phyloP scores from a whole-genome alignment of 2,888 invertebrate species.

The Euplagia quadripunctaria region DNA sequence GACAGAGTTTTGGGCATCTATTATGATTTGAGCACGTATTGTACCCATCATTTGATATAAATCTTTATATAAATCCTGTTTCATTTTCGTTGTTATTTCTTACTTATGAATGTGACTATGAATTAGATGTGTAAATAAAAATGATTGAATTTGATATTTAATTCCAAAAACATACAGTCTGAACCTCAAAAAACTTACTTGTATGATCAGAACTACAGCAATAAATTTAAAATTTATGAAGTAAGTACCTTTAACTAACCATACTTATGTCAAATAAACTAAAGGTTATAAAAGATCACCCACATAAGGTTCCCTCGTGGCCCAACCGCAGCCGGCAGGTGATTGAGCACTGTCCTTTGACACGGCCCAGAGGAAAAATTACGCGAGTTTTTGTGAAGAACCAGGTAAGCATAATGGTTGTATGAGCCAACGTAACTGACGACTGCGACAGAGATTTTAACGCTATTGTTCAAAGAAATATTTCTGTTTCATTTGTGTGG shows the following conservation, averaged over 20 bases:
- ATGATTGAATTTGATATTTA: too few relatives aligned
- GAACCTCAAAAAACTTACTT: too few relatives aligned
- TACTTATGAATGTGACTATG: too few relatives aligned
- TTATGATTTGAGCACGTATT: too few relatives aligned
- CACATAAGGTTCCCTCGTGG: slow-evolving; percentile 43
- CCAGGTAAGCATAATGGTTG: slow-evolving; percentile 70
- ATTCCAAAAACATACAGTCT: too few relatives aligned
- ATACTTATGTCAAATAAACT: neutral
- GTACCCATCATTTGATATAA: too few relatives aligned
- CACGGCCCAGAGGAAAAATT: slow-evolving; percentile 78
- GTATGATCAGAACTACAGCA: too few relatives aligned
- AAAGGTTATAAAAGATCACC: neutral
- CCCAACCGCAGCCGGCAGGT: slow-evolving; percentile 70
- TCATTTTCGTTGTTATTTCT: too few relatives aligned
- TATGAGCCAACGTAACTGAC: slow-evolving; percentile 62
- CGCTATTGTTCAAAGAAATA: slow-evolving; percentile 22
- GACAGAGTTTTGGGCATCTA: too few relatives aligned
- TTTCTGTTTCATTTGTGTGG: slow-evolving; percentile 4
- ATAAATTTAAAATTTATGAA: too few relatives aligned
- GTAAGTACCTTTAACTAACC: neutral
- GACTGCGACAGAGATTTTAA: slow-evolving; percentile 51
- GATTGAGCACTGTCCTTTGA: slow-evolving; percentile 84
- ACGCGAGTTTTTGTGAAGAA: slow-evolving; percentile 75
- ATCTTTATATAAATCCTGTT: too few relatives aligned
- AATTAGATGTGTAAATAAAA: too few relatives aligned